These are phyloP conservation scores for Telmatochromis sp. DNA, from an alignment of 2,113 vertebrate species.

Conservation along the genomic window DNA sequence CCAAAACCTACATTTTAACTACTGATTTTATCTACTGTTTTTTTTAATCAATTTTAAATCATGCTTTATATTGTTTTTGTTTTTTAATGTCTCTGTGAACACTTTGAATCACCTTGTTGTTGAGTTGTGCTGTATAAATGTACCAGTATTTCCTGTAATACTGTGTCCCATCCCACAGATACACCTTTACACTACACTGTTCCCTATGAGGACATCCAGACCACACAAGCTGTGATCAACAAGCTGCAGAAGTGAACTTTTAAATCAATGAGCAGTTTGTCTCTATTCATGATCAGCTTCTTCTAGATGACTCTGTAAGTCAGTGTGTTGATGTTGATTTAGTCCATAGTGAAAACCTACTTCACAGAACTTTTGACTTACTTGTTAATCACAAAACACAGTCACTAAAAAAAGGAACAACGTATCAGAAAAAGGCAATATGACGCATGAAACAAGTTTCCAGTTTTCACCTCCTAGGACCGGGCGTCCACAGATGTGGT, in stretches of 20 bases:
- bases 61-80: accelerated
- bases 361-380: neutral
- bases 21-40: neutral
- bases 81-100: neutral
- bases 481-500: accelerated
- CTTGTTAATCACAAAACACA: neutral
- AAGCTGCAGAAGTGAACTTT: neutral
- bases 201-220: neutral
- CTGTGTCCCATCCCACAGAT: neutral
- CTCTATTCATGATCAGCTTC: neutral
- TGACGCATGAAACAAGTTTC: neutral
- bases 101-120: neutral
- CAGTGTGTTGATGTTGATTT: neutral
- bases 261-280: neutral
- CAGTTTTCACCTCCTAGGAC: neutral
- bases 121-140: neutral
- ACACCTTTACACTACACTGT: neutral
- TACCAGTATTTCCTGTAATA: neutral
- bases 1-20: accelerated
- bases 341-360: neutral
- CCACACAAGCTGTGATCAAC: neutral
- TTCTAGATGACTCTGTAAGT: neutral
- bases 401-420: neutral
- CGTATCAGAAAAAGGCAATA: neutral
- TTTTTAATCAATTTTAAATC: accelerated